phyloP scores from a whole-genome alignment of 2,113 vertebrate genomes.

The Chlorodrepanis virens region DNA sequence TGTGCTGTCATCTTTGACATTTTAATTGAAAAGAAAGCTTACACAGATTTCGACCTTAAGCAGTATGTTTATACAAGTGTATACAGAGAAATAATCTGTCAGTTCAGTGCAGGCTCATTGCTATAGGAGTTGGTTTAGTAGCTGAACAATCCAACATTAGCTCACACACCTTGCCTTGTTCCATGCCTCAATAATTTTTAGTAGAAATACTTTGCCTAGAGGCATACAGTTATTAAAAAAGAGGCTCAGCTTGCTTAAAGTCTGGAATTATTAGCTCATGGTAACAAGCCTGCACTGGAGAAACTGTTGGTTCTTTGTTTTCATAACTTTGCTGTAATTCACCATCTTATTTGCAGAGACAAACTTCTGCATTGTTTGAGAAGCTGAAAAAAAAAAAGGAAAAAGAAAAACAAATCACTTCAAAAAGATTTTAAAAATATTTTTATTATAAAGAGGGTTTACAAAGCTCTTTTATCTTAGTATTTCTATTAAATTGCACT shows the following conservation, averaged over 20 bases:
- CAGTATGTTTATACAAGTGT: constrained; percentile 82
- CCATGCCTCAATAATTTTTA: constrained; percentile 81
- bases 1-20: constrained; percentile 79
- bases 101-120: constrained; percentile 74
- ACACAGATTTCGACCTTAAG: constrained; percentile 75
- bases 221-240: constrained; percentile 81
- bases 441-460: constrained; percentile 12
- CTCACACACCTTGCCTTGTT: constrained; percentile 83
- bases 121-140: constrained; percentile 72
- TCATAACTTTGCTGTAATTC: constrained; percentile 72
- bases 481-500: neutral
- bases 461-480: neutral
- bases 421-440: neutral
- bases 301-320: constrained; percentile 79
- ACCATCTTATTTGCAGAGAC: constrained; percentile 72
- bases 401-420: constrained; percentile 34
- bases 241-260: constrained; percentile 76
- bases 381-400: constrained; percentile 12
- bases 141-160: constrained; percentile 79
- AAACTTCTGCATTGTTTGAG: constrained; percentile 69
- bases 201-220: constrained; percentile 82
- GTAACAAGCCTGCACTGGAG: constrained; percentile 81
- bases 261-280: constrained; percentile 81
- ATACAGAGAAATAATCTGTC: constrained; percentile 79
- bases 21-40: constrained; percentile 85